A percentile compares a stretch with the other conserved stretches of the same genome.
Evolutionary conservation across 2,797 vertebrate genomes (phyloP).

Genomic region (Gadopsis marmoratus): DNA sequence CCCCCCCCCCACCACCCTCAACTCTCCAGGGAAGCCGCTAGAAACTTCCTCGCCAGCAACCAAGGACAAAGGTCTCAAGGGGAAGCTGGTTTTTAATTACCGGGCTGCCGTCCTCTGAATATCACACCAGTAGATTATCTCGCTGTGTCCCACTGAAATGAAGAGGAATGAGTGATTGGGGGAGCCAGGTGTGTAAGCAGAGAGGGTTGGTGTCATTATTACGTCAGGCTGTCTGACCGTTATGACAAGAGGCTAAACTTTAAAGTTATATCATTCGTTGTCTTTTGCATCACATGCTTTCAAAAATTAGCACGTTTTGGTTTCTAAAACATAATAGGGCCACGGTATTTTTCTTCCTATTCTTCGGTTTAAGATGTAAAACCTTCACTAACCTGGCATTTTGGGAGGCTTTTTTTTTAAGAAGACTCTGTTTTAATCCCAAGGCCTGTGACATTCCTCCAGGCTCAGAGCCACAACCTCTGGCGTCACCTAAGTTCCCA

Average conservation of each 20-base stretch:
- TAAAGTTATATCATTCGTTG: conserved; percentile 10
- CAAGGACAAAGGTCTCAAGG: conserved; percentile 74
- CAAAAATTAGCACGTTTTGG: not conserved
- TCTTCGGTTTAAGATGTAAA: not conserved
- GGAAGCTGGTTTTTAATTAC: conserved; percentile 78
- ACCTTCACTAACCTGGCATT: not conserved
- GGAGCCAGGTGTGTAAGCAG: conserved; percentile 43
- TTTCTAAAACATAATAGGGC: not conserved
- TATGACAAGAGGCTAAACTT: conserved; percentile 17
- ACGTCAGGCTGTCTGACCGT: not conserved
- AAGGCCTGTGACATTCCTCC: not conserved
- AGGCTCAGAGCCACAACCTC: not conserved
- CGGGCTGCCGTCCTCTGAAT: conserved; percentile 65
- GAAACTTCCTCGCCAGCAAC: conserved; percentile 70
- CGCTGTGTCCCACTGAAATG: conserved; percentile 43
- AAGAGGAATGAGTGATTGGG: conserved; percentile 45
- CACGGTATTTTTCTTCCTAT: not conserved
- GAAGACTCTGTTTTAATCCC: not conserved
- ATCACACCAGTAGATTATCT: conserved; percentile 66
- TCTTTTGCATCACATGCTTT: conserved; percentile 5
- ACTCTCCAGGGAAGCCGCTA: conserved; percentile 74
- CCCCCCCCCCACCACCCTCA: conserved; percentile 27
- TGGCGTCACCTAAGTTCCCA: not conserved
- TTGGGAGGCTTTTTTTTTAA: not conserved
- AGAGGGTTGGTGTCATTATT: conserved; percentile 20